These are phyloP conservation scores for Drosophila subobscura DNA, from an alignment of 1,140 invertebrate species.

Conservation along the genomic window DNA sequence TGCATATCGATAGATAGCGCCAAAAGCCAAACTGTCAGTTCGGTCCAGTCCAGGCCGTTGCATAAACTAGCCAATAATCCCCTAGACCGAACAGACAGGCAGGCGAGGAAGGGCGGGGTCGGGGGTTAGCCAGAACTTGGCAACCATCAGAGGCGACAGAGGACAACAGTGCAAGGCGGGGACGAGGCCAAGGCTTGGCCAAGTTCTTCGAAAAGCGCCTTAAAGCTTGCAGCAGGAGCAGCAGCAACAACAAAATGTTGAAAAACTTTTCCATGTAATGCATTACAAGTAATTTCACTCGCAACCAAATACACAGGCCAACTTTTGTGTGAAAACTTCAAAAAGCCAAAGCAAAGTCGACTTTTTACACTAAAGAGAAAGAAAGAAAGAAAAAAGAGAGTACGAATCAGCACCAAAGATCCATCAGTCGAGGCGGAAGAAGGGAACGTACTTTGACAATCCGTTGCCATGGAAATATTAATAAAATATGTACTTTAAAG, in stretches of 20 bases:
- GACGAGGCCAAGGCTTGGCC: conserved; percentile 33
- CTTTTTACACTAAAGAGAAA: conserved; percentile 1
- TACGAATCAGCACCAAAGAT: conserved; percentile 28
- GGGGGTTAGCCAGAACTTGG: conserved; percentile 34
- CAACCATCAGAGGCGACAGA: conserved; percentile 46
- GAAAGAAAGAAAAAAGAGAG: conserved; percentile 6
- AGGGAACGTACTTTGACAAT: too few relatives aligned
- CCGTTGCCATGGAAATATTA: too few relatives aligned
- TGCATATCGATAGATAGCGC: conserved; percentile 71
- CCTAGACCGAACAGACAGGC: conserved; percentile 28
- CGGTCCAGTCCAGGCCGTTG: conserved; percentile 37
- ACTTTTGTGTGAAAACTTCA: conserved; percentile 50
- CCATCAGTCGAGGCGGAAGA: conserved; percentile 36
- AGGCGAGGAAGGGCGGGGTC: conserved; percentile 9
- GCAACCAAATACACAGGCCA: conserved; percentile 47
- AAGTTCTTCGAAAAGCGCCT: conserved; percentile 47
- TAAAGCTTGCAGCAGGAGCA: conserved; percentile 44
- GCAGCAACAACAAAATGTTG: conserved; percentile 25
- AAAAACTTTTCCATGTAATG: conserved; percentile 76
- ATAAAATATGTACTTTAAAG: too few relatives aligned
- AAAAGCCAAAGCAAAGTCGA: conserved; percentile 63
- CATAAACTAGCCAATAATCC: conserved; percentile 78
- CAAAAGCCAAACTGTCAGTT: conserved; percentile 44
- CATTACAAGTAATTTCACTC: conserved; percentile 81
- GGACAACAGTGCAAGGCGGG: conserved; percentile 33